Conservation (phyloP, 2,113 vertebrate genomes). For the Campylomormyrus numenius region DNA sequence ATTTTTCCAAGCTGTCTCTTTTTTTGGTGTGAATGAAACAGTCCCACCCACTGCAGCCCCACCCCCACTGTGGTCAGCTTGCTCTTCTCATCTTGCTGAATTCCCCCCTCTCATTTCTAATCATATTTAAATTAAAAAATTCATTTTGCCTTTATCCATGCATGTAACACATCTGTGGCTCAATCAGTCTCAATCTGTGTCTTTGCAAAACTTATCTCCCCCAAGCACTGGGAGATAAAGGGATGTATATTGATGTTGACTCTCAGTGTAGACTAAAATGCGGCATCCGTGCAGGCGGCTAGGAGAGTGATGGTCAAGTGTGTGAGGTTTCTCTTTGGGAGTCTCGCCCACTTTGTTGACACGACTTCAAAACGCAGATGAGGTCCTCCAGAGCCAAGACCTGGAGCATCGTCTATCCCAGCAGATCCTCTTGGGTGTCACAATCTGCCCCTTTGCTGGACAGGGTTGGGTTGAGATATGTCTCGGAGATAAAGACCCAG, state of each 20-base stretch:
- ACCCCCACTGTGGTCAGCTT: neutral
- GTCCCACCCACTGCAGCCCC: neutral
- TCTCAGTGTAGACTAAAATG: neutral
- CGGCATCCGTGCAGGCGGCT: neutral
- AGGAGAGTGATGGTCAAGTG: neutral
- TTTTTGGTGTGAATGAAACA: neutral
- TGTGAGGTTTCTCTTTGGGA: neutral
- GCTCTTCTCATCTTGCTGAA: neutral
- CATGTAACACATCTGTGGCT: neutral
- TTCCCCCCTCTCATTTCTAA: neutral
- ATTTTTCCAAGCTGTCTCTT: neutral
- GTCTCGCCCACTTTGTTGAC: neutral
- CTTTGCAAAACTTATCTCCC: neutral
- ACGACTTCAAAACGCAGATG: neutral
- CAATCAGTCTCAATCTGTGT: neutral
- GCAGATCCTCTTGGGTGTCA: neutral
- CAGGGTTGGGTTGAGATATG: neutral
- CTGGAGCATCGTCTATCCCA: neutral
- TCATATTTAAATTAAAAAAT: conserved; percentile 11
- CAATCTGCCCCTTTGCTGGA: neutral
- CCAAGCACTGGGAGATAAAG: neutral
- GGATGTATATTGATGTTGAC: neutral
- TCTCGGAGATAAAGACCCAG: neutral
- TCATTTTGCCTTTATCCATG: conserved; percentile 6
- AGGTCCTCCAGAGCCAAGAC: neutral